Evolutionary conservation across 30 jellyfish, hydroid and myxozoan genomes (phyloP).

Genomic region (Haliclystus octoradiatus): DNA sequence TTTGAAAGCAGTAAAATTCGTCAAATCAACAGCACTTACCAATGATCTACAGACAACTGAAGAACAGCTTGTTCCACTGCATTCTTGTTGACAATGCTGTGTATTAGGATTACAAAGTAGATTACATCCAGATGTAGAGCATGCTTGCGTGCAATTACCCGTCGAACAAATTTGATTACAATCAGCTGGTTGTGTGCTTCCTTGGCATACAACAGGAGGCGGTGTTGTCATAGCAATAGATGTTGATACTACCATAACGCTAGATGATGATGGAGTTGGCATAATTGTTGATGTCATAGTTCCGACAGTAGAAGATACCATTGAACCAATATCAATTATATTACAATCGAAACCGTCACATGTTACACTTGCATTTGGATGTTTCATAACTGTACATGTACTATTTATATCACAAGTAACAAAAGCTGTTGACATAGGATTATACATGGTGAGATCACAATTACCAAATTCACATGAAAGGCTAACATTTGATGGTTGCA

Average conservation of each 20-base stretch:
- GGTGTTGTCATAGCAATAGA: background rate
- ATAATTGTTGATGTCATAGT: background rate
- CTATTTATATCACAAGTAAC: background rate
- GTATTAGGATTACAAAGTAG: background rate
- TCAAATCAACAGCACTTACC: background rate
- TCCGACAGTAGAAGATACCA: background rate
- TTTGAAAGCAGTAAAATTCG: too few species aligned
- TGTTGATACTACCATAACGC: background rate
- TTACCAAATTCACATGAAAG: background rate
- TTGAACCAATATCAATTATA: background rate
- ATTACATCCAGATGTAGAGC: background rate
- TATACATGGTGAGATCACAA: background rate
- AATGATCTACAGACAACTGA: background rate
- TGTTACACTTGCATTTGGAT: background rate
- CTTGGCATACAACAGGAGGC: background rate
- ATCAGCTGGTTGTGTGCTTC: background rate
- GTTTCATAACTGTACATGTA: background rate
- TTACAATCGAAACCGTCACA: background rate
- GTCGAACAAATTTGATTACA: background rate
- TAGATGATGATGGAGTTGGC: background rate
- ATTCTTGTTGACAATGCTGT: background rate
- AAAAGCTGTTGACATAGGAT: background rate
- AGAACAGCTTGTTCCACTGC: background rate
- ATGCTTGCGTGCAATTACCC: background rate
- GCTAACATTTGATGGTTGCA: background rate